A percentile compares a stretch with the other conserved stretches of the same genome.
phyloP scores from a whole-genome alignment of 2,797 vertebrate species.

The Neopelma chrysocephalum region DNA sequence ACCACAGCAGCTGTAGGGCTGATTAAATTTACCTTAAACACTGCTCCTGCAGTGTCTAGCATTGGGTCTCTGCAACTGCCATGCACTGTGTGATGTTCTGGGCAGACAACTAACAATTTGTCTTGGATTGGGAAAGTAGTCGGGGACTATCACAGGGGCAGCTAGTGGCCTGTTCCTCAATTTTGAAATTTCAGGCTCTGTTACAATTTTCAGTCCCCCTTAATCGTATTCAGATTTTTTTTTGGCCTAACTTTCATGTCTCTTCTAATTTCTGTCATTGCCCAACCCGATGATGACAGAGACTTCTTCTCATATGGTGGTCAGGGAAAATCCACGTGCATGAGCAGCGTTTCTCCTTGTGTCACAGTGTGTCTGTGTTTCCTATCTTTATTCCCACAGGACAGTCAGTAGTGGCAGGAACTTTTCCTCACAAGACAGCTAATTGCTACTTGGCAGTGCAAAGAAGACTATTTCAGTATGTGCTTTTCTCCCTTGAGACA shows the following conservation, averaged over 20 bases:
- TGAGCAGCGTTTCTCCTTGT: background rate
- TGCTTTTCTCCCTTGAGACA: background rate
- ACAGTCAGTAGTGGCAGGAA: background rate
- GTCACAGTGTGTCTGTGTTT: fast-evolving
- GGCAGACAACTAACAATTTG: background rate
- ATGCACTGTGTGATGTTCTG: background rate
- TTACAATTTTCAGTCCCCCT: background rate
- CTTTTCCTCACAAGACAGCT: background rate
- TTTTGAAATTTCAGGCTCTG: background rate
- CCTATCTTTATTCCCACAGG: background rate
- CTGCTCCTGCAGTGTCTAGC: background rate
- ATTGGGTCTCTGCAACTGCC: background rate
- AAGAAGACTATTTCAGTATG: background rate
- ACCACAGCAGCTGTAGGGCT: background rate
- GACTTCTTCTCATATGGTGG: background rate
- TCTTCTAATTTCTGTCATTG: background rate
- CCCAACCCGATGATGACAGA: background rate
- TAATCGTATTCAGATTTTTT: background rate
- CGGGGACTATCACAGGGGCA: fast-evolving
- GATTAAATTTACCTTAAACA: background rate
- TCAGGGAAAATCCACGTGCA: background rate
- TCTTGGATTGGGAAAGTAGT: background rate
- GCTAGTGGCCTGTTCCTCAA: background rate
- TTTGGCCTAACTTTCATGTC: background rate
- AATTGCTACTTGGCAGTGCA: background rate